Conservation (phyloP, 2,888 invertebrate species). For the Anticlea derivata region DNA sequence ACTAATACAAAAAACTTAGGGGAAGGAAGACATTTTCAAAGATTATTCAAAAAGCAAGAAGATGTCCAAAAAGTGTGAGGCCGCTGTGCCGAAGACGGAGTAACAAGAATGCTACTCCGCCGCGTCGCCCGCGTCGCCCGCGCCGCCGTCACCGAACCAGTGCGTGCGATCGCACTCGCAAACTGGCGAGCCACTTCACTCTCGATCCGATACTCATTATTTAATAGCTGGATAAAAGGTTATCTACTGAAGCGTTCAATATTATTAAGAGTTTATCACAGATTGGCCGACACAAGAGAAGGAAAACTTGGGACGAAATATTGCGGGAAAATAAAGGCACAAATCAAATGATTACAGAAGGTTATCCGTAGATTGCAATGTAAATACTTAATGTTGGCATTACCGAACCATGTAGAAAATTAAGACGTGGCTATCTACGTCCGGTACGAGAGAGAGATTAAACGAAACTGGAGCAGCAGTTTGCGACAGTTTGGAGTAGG, state of each 20-base stretch:
- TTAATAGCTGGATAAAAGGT: constrained; percentile 81
- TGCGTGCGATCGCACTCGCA: constrained; percentile 46
- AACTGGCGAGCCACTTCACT: constrained; percentile 53
- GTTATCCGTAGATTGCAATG: neutral
- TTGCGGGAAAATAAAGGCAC: neutral
- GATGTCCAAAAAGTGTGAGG: neutral
- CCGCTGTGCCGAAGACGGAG: neutral
- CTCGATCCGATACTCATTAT: constrained; percentile 63
- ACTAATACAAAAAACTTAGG: no score
- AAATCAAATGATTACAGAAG: neutral
- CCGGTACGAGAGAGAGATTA: neutral
- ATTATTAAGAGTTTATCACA: constrained; percentile 57
- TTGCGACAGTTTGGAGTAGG: constrained; percentile 3
- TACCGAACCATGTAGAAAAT: neutral
- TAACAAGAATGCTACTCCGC: constrained; percentile 15
- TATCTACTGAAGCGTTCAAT: constrained; percentile 76
- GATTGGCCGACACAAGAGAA: constrained; percentile 45
- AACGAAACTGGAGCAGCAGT: constrained; percentile 7
- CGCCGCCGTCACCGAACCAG: constrained; percentile 50
- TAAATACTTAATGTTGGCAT: neutral
- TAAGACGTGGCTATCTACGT: neutral
- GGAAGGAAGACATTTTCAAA: neutral
- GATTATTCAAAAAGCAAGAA: neutral
- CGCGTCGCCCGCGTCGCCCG: constrained; percentile 29
- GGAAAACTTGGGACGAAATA: constrained; percentile 23